These are phyloP conservation scores for Hipparchia sbordonii DNA, from an alignment of 2,888 invertebrate genomes.

Conservation along the genomic window DNA sequence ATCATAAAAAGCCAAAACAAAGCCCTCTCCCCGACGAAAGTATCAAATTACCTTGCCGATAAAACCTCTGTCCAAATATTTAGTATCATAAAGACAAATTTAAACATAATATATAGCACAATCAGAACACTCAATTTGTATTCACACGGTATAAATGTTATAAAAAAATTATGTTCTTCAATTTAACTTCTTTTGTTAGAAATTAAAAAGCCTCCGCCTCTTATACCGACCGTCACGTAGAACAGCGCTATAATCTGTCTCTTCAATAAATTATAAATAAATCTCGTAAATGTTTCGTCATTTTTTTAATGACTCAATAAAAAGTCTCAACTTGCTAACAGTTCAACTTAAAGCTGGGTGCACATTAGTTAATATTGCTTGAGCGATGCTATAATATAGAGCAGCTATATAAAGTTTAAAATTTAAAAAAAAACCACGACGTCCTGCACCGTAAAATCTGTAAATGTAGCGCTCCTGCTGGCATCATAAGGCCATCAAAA, in stretches of 20 bases:
- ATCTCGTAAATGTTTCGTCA: slow-evolving; percentile 52
- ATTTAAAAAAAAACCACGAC: too few relatives aligned
- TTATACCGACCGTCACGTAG: slow-evolving; percentile 71
- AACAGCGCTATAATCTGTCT: slow-evolving; percentile 69
- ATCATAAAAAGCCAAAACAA: slow-evolving; percentile 73
- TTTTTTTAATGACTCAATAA: slow-evolving; percentile 45
- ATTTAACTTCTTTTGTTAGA: slow-evolving; percentile 75
- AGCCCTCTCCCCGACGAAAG: slow-evolving; percentile 66
- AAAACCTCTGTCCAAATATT: slow-evolving; percentile 81
- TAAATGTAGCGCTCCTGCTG: too few relatives aligned
- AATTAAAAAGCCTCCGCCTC: slow-evolving; percentile 68
- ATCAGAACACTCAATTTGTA: slow-evolving; percentile 74
- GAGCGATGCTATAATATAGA: too few relatives aligned
- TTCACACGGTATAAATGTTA: slow-evolving; percentile 67
- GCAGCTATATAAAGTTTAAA: too few relatives aligned
- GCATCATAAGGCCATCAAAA: too few relatives aligned
- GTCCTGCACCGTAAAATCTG: too few relatives aligned
- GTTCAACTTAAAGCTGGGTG: neutral
- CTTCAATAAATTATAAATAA: slow-evolving; percentile 71
- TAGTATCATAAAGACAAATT: slow-evolving; percentile 78
- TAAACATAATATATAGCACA: slow-evolving; percentile 78
- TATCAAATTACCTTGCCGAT: slow-evolving; percentile 77
- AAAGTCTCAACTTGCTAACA: slow-evolving; percentile 26
- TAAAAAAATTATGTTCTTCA: slow-evolving; percentile 75
- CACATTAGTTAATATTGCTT: too few relatives aligned